Evolutionary conservation across 2,888 invertebrate genomes (phyloP).

Genomic region (Carterocephalus palaemon): DNA sequence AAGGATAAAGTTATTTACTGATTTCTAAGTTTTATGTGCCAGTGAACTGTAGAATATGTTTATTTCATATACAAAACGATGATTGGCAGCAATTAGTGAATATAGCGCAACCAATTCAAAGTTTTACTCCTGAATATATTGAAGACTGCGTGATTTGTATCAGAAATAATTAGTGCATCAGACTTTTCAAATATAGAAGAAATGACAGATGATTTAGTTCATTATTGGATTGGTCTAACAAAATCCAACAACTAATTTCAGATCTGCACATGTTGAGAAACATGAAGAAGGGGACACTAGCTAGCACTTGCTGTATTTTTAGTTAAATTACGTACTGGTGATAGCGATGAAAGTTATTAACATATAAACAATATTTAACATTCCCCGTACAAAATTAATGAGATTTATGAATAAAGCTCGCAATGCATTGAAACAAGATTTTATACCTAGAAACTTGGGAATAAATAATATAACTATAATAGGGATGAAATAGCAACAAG

Average conservation of each 20-base stretch:
- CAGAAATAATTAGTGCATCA: neutral
- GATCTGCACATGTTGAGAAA: neutral
- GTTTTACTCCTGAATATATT: conserved; percentile 1
- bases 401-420: neutral
- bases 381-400: neutral
- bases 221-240: conserved; percentile 8
- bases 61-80: conserved; percentile 4
- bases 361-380: neutral
- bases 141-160: neutral
- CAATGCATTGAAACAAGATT: neutral
- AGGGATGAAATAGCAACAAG: neutral
- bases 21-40: conserved; percentile 11
- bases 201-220: neutral
- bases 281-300: neutral
- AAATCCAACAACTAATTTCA: neutral
- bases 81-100: conserved; percentile 1
- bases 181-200: neutral
- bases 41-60: conserved; percentile 5
- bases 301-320: neutral
- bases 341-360: neutral
- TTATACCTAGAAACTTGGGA: neutral
- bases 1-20: conserved; percentile 7
- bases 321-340: conserved; percentile 8
- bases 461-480: neutral
- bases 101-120: neutral